phyloP scores from a whole-genome alignment of 2,113 vertebrate species.

The Gorsachius goisagi region DNA sequence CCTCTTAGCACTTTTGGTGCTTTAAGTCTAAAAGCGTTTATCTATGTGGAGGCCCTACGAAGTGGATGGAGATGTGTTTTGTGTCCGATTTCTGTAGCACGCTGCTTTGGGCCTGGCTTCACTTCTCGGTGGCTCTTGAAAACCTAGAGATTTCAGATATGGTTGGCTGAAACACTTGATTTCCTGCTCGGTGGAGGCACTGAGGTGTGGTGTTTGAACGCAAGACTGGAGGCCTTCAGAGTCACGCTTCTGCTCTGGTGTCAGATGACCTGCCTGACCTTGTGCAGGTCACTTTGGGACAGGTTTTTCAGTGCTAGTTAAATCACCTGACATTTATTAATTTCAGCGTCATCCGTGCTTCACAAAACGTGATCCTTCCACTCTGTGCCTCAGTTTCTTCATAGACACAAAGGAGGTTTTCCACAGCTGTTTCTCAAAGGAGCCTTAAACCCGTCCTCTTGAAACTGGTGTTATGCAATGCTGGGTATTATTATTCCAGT shows the following conservation, averaged over 20 bases:
- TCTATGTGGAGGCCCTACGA: fast-evolving
- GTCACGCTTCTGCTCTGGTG: neutral
- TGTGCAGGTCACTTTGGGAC: neutral
- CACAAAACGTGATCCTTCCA: neutral
- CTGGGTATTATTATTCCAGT: conserved; percentile 36
- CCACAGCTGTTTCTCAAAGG: neutral
- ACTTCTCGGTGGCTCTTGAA: neutral
- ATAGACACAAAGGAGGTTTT: neutral
- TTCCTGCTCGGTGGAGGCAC: neutral
- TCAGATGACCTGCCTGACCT: conserved; percentile 9
- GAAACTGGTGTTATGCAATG: conserved; percentile 38
- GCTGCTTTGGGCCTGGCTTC: neutral
- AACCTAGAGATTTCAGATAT: neutral
- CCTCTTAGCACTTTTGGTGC: neutral
- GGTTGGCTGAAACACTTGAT: neutral
- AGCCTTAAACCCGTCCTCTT: neutral
- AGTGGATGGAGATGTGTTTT: neutral
- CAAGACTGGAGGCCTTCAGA: neutral
- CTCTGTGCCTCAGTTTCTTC: neutral
- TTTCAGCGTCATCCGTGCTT: neutral
- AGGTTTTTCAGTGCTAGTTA: neutral
- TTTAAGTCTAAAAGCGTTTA: neutral
- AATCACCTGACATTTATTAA: neutral
- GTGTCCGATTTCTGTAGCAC: neutral
- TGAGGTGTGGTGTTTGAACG: neutral